Conservation (phyloP, 2,888 invertebrate species). For the Andrena praecox region DNA sequence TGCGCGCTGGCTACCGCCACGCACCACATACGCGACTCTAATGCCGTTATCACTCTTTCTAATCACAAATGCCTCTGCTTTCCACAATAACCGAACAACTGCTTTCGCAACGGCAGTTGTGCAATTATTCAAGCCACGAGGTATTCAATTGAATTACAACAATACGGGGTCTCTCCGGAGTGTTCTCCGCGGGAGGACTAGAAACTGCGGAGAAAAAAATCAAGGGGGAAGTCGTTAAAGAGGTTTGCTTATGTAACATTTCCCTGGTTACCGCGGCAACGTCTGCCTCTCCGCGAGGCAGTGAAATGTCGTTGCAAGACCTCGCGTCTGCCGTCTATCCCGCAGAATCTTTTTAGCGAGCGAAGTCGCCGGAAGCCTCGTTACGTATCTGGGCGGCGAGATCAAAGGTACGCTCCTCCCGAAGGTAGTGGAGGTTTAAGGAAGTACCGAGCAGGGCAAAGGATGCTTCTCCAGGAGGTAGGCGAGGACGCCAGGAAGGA, state of each 20-base stretch:
- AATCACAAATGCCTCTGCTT: not conserved
- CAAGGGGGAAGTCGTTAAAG: not conserved
- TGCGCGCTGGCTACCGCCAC: not conserved
- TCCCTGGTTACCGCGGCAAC: not conserved
- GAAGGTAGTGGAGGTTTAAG: slow-evolving; percentile 53
- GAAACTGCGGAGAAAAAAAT: not conserved
- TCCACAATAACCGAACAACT: not conserved
- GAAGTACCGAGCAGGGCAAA: slow-evolving; percentile 53
- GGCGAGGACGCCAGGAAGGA: slow-evolving; percentile 66
- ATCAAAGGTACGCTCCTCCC: slow-evolving; percentile 60
- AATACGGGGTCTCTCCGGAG: no score
- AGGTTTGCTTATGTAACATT: not conserved
- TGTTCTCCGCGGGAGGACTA: no score
- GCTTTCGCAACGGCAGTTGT: no score
- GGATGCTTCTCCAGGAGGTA: slow-evolving; percentile 56
- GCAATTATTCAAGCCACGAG: no score
- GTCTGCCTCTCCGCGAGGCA: not conserved
- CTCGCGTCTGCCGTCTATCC: not conserved
- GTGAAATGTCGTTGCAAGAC: not conserved
- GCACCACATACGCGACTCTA: no score
- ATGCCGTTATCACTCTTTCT: not conserved
- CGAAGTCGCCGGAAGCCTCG: slow-evolving; percentile 38
- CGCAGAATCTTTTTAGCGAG: slow-evolving; percentile 34
- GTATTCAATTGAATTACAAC: no score
- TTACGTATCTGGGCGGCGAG: slow-evolving; percentile 42